A percentile compares a stretch with the other conserved stretches of the same genome.
These are phyloP conservation scores for Neotragus pygmaeus DNA, from an alignment of 2,113 vertebrate species.

Conservation along the genomic window DNA sequence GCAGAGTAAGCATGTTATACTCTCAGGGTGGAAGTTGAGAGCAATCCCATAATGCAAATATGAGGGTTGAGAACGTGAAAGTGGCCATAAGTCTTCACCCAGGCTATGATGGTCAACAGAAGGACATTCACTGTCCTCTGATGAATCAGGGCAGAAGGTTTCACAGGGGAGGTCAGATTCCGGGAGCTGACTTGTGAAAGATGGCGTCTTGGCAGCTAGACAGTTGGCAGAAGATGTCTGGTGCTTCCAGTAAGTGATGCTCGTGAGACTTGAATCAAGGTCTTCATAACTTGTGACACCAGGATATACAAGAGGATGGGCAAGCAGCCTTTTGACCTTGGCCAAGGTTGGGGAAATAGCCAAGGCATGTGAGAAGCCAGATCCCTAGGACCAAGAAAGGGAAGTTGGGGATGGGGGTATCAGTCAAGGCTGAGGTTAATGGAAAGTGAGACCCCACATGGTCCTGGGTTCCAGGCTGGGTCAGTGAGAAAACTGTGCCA, in stretches of 20 bases:
- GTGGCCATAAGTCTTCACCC: fast-evolving
- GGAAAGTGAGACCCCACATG: background rate
- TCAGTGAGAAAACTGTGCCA: background rate
- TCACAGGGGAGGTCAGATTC: too few species aligned
- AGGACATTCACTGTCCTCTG: background rate
- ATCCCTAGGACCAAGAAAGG: background rate
- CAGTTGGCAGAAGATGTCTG: fast-evolving
- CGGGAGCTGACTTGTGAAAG: background rate
- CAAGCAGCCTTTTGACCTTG: background rate
- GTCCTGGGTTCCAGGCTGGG: background rate
- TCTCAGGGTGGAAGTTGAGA: background rate
- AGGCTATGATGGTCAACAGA: fast-evolving
- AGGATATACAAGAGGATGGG: background rate
- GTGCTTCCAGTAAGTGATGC: background rate
- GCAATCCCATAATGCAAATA: fast-evolving
- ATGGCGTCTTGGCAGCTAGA: background rate
- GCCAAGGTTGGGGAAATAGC: fast-evolving
- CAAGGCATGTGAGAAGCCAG: background rate
- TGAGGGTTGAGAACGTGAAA: fast-evolving
- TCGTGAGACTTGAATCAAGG: background rate
- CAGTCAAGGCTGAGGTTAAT: background rate
- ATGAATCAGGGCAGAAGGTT: background rate
- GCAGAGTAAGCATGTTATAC: background rate
- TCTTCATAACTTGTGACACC: background rate
- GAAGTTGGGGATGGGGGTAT: fast-evolving